Percentiles rank a stretch among this genome's conserved stretches.
phyloP scores from a whole-genome alignment of 2,888 invertebrate species.

The Metallyticus violacea region DNA sequence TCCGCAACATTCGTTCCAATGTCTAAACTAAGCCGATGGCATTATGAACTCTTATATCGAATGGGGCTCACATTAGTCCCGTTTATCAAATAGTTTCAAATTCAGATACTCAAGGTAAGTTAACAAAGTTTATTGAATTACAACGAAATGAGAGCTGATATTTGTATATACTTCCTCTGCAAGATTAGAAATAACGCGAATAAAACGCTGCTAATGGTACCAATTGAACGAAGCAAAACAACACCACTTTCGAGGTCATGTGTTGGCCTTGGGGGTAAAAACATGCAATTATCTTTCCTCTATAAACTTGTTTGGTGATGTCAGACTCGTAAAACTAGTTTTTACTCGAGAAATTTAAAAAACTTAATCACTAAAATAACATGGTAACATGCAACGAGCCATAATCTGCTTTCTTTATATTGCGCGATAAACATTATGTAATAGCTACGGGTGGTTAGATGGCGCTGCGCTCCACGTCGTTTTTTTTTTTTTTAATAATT shows the following conservation, averaged over 20 bases:
- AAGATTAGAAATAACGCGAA: neutral
- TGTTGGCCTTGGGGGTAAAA: neutral
- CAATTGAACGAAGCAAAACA: neutral
- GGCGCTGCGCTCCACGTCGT: no score
- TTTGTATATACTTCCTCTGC: no score
- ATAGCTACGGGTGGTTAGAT: no score
- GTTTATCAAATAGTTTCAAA: no score
- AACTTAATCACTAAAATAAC: neutral
- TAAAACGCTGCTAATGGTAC: neutral
- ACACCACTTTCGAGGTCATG: neutral
- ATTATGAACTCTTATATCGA: no score
- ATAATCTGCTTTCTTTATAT: neutral
- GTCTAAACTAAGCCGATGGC: no score
- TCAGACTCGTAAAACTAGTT: neutral
- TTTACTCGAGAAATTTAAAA: neutral
- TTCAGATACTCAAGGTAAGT: no score
- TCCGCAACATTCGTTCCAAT: no score
- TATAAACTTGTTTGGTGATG: neutral
- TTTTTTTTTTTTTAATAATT: no score
- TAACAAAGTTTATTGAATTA: no score
- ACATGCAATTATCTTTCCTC: neutral
- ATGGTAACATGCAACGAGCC: neutral
- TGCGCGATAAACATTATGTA: neutral
- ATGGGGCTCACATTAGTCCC: no score
- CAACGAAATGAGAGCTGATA: no score